Base-by-base conservation (phyloP, 2,888 invertebrate genomes). In the Eupithecia abbreviata region DNA sequence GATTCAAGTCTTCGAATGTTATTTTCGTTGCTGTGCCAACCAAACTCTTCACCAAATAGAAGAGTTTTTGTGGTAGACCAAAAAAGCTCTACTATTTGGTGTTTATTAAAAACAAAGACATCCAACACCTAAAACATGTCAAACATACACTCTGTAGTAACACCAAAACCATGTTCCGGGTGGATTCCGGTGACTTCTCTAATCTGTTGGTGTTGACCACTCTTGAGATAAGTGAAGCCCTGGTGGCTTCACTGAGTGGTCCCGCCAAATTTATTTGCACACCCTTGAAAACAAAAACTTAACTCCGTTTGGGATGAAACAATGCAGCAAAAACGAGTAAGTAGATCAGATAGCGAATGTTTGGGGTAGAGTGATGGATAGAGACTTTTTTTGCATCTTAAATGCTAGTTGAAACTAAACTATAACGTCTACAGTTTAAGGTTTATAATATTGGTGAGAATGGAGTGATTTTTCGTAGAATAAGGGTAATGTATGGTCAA, bases 311-410 rank as follows among this genome's bases (percentile, higher is more conserved):
- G 83, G 83, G 88, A 88, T 68, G 71, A 92, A 90, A 94, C 92
- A 93, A 93, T 91, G 86, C 84, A 80, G 84, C 88, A 93, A 93
- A 94, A 93, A 93, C 84, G 88, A 88, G 86, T 90, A 92, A 92
- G 89, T 92, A 92, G 90, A 93, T 94, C 94, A 91, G 92, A 94
- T 93, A 92, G 89, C 87, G 89, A 91, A 91, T 91, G 90, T 90
- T 91, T 90, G 89, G 90, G 86, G 85, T 86, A 83, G 80, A 87
- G 85, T 91, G 92, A 93, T 91, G 89, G 91, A 92, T 90, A 18
- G 18, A 86, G 89, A 90, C 90, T 91, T 89, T 90, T 86, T 86
- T 0, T 82, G 83, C 84, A 79, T 66, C 7, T 15, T 2, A 42
- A 66, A 42, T 66, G 62, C 30, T 30, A 18, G 62, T 62, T 62